Base-by-base conservation (phyloP, 2,888 invertebrate genomes). In the Apeira syringaria region DNA sequence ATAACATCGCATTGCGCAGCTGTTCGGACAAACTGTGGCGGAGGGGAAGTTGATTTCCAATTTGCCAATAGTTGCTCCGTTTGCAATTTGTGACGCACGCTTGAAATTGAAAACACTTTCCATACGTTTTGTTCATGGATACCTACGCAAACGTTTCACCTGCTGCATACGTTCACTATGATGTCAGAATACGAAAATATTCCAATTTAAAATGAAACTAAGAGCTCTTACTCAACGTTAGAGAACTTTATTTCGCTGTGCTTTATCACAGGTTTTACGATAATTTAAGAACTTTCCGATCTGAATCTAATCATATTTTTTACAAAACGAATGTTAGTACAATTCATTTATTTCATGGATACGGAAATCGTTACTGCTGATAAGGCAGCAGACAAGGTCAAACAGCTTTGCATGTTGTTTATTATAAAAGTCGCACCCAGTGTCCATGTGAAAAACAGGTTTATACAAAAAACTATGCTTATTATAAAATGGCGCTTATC, bases 1-100 rank as follows among this genome's bases (percentile, higher is more conserved):
- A 54, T 71, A 71, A 61, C 64, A 70, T 62, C 72, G 74, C 74
- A 75, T 53, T 75, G 74, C 75, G 77, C 74, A 74, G 73, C 68
- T 69, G 64, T 62, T 60, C 47, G 49, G 47, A 50, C 51, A 50
- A 50, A 55, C 42, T 40, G 30, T 39, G 15, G 24, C 35, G 24
- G 34, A 41, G 42, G 50, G 50, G 52, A 52, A 48, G 49, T 53
- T 40, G 45, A 39, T 56, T 37, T 37, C 44, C 39, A 35, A 39
- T 44, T 28, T 45, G 39, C 34, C 12, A 49, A 42, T 42, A 26
- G 31, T 31, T 37, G 10, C 13, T 26, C 25, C 5, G 20, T 11
- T 29, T 7, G 13, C 24, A 20, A 35, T 43, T 38, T 22, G 44
- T 11, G 8, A 30, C 20, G 25, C 15, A 25, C 9, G 28, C 22